A percentile compares a stretch with the other conserved stretches of the same genome.
Conservation (phyloP, 2,888 invertebrate species). For the Carcina quercana region DNA sequence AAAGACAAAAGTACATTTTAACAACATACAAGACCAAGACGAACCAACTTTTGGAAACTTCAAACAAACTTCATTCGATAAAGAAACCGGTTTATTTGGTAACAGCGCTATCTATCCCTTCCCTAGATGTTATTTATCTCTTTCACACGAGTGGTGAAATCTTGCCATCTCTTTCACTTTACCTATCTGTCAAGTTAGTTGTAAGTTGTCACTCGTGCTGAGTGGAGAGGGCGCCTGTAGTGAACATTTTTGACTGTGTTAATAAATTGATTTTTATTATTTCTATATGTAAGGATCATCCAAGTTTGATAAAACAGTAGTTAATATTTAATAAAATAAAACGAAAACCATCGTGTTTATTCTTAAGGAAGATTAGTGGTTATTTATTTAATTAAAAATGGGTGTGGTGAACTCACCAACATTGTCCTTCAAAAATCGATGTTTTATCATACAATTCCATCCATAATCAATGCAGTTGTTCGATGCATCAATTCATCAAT, state of each 20-base stretch:
- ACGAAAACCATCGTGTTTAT: background rate
- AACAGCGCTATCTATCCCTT: constrained; percentile 29
- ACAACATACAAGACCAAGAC: too few species aligned
- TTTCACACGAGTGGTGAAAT: constrained; percentile 20
- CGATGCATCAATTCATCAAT: background rate
- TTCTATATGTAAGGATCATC: constrained; percentile 27
- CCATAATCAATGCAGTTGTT: background rate
- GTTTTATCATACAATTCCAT: constrained; percentile 41
- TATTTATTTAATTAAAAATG: constrained; percentile 26
- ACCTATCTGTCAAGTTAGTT: constrained; percentile 19
- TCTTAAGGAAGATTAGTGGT: background rate
- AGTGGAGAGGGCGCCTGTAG: constrained; percentile 33
- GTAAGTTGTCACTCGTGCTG: constrained; percentile 45
- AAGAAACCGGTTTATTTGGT: too few species aligned
- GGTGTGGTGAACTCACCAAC: constrained; percentile 59
- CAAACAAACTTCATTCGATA: too few species aligned
- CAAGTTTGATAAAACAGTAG: too few species aligned
- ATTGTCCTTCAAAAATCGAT: constrained; percentile 35
- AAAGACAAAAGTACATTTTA: too few species aligned
- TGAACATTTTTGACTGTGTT: too few species aligned
- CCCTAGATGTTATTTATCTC: constrained; percentile 34
- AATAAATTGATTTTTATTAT: constrained; percentile 17
- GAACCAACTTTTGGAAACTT: too few species aligned
- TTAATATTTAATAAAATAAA: background rate
- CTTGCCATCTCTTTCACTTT: constrained; percentile 27